Evolutionary conservation across 2,888 invertebrate genomes (phyloP).

Genomic region (Mesorhabditis sp.): DNA sequence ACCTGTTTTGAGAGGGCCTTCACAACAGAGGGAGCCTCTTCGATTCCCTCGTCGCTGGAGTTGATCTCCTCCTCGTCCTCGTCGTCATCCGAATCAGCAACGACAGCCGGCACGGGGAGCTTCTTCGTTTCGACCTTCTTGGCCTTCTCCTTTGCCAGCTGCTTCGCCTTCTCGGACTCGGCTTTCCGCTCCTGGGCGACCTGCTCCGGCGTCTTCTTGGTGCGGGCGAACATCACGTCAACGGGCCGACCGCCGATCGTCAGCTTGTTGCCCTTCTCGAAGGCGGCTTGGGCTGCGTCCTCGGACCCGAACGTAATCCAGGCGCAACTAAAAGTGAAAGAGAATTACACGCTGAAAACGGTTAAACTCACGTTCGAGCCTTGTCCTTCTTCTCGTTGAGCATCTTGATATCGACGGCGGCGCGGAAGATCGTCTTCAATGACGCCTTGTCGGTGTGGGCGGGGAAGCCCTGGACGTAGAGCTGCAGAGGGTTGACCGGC

Average conservation of each 20-base stretch:
- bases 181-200: not conserved
- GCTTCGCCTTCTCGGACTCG: conserved; percentile 10
- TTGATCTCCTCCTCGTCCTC: conserved; percentile 33
- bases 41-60: conserved; percentile 38
- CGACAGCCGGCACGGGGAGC: not conserved
- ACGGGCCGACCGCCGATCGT: conserved; percentile 26
- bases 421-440: conserved; percentile 26
- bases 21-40: conserved; percentile 27
- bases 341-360: not conserved
- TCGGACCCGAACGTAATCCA: conserved; percentile 38
- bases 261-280: conserved; percentile 37
- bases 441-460: conserved; percentile 14
- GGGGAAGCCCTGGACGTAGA: conserved; percentile 31
- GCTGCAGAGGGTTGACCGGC: conserved; percentile 31
- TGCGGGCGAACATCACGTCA: conserved; percentile 30
- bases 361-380: not conserved
- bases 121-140: not conserved
- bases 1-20: conserved; percentile 21
- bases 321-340: conserved; percentile 17
- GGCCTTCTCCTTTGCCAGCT: not conserved
- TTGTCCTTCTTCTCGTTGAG: not conserved
- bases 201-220: conserved; percentile 7
- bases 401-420: conserved; percentile 26
- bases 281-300: conserved; percentile 40
- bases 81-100: conserved; percentile 20